Evolutionary conservation across 2,888 invertebrate genomes (phyloP).

Genomic region (Oxycera nigricornis): DNA sequence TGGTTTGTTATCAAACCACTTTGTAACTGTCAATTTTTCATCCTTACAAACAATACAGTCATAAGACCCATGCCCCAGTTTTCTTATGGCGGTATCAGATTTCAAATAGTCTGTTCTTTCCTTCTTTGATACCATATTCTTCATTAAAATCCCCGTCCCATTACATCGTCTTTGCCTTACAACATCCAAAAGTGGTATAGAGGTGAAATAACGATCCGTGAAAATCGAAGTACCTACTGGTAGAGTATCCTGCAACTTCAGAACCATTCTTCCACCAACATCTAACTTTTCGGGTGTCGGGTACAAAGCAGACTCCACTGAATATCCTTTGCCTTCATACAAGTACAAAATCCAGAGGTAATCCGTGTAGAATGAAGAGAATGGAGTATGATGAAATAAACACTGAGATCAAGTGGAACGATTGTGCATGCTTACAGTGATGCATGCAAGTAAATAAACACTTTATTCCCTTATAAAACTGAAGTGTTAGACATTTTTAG

Average conservation of each 20-base stretch:
- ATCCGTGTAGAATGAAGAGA: too few relatives aligned
- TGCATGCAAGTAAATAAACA: too few relatives aligned
- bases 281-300: neutral
- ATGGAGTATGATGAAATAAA: too few relatives aligned
- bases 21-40: neutral
- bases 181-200: neutral
- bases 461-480: too few relatives aligned
- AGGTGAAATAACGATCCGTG: neutral
- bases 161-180: neutral
- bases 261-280: neutral
- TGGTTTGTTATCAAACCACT: neutral
- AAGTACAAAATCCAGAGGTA: too few relatives aligned
- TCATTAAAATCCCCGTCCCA: neutral
- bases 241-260: neutral
- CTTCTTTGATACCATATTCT: neutral
- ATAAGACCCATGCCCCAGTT: neutral
- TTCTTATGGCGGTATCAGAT: neutral
- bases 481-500: too few relatives aligned
- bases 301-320: neutral
- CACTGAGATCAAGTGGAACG: too few relatives aligned
- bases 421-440: too few relatives aligned
- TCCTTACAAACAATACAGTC: neutral
- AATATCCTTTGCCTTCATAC: too few relatives aligned
- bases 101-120: neutral
- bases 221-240: neutral